Percentiles rank a stretch among this genome's conserved stretches.
Conservation (phyloP, 2,888 invertebrate genomes). For the Micropterix aruncella region DNA sequence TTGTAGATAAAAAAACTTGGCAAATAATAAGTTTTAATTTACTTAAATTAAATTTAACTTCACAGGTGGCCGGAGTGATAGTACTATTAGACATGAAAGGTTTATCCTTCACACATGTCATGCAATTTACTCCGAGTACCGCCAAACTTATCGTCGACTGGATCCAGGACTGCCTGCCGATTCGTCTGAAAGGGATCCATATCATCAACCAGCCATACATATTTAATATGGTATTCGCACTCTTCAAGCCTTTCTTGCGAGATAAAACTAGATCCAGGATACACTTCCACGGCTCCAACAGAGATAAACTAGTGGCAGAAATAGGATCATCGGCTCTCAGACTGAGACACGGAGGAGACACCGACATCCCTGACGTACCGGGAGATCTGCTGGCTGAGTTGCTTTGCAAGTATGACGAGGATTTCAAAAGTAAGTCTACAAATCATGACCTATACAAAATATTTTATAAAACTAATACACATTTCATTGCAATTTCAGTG, state of each 20-base stretch:
- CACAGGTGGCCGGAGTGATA: constrained; percentile 62
- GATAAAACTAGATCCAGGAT: constrained; percentile 69
- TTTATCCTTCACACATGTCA: constrained; percentile 53
- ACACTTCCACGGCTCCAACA: constrained; percentile 59
- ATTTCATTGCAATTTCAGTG: no score
- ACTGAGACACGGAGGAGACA: constrained; percentile 48
- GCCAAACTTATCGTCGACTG: constrained; percentile 59
- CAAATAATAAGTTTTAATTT: no score
- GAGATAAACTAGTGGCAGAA: constrained; percentile 40
- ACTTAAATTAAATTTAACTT: no score
- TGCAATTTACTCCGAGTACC: constrained; percentile 65
- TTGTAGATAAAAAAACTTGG: no score
- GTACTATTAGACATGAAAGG: constrained; percentile 67
- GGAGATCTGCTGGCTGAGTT: constrained; percentile 54
- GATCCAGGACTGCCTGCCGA: constrained; percentile 70
- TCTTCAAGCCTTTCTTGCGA: constrained; percentile 79
- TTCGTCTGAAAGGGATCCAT: constrained; percentile 74
- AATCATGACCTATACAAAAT: no score
- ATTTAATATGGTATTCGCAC: constrained; percentile 73
- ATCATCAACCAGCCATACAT: constrained; percentile 77
- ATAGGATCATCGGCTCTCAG: constrained; percentile 46
- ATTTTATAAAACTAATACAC: no score
- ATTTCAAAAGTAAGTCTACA: constrained; percentile 54
- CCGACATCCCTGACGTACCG: constrained; percentile 45
- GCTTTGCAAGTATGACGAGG: constrained; percentile 48